These are phyloP conservation scores for Lepus timidus DNA, from an alignment of 2,113 vertebrate genomes.

Conservation along the genomic window DNA sequence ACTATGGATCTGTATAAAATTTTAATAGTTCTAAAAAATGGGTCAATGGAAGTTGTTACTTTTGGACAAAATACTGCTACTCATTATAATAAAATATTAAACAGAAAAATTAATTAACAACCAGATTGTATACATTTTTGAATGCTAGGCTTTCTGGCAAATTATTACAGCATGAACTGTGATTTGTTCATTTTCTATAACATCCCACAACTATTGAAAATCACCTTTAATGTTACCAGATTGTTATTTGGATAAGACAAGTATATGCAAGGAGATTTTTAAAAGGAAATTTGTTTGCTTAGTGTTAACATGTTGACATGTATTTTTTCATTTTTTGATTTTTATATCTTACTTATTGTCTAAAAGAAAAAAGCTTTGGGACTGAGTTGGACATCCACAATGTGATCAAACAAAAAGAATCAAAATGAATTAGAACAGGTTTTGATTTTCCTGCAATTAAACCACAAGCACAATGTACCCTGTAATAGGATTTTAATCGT, in stretches of 20 bases:
- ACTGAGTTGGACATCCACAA: slow-evolving; percentile 11
- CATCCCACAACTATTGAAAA: neutral
- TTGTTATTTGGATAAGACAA: neutral
- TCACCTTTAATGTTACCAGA: neutral
- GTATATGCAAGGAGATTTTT: neutral
- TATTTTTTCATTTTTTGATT: slow-evolving; percentile 21
- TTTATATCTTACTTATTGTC: neutral
- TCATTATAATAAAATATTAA: neutral
- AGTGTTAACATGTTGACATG: neutral
- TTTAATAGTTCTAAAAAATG: slow-evolving; percentile 22
- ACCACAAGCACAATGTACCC: neutral
- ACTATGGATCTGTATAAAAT: neutral
- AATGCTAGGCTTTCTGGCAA: neutral
- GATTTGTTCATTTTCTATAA: neutral
- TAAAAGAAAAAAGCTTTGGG: neutral
- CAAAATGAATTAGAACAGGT: neutral
- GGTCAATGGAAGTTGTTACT: neutral
- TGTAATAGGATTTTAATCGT: neutral
- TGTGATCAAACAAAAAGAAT: neutral
- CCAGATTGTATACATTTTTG: neutral
- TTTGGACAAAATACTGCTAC: neutral
- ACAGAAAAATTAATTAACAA: neutral
- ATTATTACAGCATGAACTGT: neutral
- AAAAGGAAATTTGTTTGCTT: neutral
- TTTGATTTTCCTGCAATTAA: neutral